phyloP scores from a whole-genome alignment of 1,140 invertebrate genomes.

The Lepeophtheirus salmonis region DNA sequence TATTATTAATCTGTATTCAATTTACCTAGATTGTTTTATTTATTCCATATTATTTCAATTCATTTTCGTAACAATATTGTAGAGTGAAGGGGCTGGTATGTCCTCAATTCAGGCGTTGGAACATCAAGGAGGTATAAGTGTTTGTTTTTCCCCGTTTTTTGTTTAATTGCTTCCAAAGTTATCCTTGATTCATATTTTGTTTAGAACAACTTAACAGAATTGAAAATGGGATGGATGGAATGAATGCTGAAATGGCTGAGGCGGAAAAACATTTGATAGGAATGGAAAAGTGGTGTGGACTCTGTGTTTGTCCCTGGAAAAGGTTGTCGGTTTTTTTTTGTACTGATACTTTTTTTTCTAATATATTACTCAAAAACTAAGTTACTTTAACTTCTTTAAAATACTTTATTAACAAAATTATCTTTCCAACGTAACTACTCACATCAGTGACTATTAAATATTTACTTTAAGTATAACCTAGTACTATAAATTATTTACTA shows the following conservation, averaged over 20 bases:
- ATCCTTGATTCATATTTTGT: slow-evolving; percentile 4
- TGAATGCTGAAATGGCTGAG: slow-evolving; percentile 96
- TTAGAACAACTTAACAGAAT: slow-evolving; percentile 95
- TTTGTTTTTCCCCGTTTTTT: no score
- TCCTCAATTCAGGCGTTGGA: slow-evolving; percentile 34
- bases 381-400: no score
- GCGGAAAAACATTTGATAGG: slow-evolving; percentile 98
- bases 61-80: slow-evolving; percentile 18
- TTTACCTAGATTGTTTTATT: background rate
- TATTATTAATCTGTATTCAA: no score
- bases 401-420: no score
- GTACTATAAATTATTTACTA: no score
- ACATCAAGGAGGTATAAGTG: slow-evolving; percentile 27
- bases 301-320: slow-evolving; percentile 93
- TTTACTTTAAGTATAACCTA: no score
- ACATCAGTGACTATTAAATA: no score
- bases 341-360: no score
- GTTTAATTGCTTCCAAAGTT: no score
- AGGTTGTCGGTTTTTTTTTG: no score
- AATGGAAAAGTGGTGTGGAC: slow-evolving; percentile 98
- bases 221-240: slow-evolving; percentile 98
- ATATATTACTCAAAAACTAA: no score
- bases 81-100: slow-evolving; percentile 36
- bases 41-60: background rate
- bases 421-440: no score